Percentiles rank a stretch among this genome's conserved stretches.
Conservation (phyloP, 2,888 invertebrate species). For the Chymomyza procnemis region DNA sequence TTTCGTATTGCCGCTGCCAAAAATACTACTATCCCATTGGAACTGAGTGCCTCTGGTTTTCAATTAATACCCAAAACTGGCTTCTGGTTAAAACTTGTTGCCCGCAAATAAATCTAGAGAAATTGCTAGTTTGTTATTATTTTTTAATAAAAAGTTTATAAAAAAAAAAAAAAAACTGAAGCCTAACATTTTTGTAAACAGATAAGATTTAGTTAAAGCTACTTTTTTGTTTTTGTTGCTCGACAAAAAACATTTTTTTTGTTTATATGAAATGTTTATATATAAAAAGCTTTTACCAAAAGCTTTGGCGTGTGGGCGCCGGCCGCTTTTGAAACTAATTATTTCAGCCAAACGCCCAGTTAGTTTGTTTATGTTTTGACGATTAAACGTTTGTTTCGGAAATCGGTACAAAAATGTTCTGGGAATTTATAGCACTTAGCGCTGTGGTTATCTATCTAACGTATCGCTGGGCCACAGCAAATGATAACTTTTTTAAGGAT, state of each 20-base stretch:
- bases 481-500: conserved; percentile 61
- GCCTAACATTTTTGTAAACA: too few relatives aligned
- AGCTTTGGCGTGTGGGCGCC: not conserved
- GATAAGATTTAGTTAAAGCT: too few relatives aligned
- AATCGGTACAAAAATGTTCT: conserved; percentile 44
- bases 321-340: not conserved
- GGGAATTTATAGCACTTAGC: conserved; percentile 51
- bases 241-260: too few relatives aligned
- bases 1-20: conserved; percentile 64
- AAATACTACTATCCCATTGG: conserved; percentile 68
- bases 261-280: too few relatives aligned
- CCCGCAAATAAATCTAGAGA: conserved; percentile 43
- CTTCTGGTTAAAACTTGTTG: conserved; percentile 72
- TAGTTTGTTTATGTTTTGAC: conserved; percentile 58
- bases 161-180: too few relatives aligned
- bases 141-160: not conserved
- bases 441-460: conserved; percentile 45
- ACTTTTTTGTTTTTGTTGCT: too few relatives aligned
- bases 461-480: conserved; percentile 65
- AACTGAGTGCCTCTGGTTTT: conserved; percentile 54
- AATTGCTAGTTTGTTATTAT: not conserved
- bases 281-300: not conserved
- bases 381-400: conserved; percentile 32
- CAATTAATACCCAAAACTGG: conserved; percentile 68
- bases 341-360: not conserved